Percentiles rank a stretch among this genome's conserved stretches.
Conservation (phyloP, 2,888 invertebrate species). For the Tenthredo distinguenda region DNA sequence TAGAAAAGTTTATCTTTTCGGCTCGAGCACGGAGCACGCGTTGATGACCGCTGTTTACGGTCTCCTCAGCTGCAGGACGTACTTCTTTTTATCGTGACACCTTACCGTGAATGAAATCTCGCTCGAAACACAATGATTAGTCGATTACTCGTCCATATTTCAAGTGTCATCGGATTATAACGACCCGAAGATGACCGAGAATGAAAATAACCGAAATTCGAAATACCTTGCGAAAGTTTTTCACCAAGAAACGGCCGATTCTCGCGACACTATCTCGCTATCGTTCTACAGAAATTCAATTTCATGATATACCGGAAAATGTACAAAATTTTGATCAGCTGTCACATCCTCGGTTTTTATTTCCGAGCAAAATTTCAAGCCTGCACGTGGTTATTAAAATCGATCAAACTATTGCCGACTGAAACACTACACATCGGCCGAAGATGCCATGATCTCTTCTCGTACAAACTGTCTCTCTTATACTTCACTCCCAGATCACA, state of each 20-base stretch:
- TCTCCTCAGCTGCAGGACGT: background rate
- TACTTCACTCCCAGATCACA: background rate
- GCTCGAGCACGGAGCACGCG: background rate
- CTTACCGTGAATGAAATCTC: background rate
- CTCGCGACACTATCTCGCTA: background rate
- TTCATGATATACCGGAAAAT: background rate
- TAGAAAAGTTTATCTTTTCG: constrained; percentile 14
- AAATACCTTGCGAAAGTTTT: background rate
- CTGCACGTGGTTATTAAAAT: no score
- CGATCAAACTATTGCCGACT: background rate
- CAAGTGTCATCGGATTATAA: background rate
- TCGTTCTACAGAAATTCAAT: background rate
- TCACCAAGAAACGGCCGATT: background rate
- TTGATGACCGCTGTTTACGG: background rate
- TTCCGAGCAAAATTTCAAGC: background rate
- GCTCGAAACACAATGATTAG: background rate
- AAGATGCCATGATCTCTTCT: background rate
- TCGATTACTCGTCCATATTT: background rate
- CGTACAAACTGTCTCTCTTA: background rate
- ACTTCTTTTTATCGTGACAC: background rate
- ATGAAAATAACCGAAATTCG: background rate
- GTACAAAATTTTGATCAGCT: background rate
- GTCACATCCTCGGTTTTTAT: background rate
- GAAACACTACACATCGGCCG: background rate
- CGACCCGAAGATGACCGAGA: background rate